phyloP scores from a whole-genome alignment of 2,888 invertebrate species.

The Neoscelio sp. region DNA sequence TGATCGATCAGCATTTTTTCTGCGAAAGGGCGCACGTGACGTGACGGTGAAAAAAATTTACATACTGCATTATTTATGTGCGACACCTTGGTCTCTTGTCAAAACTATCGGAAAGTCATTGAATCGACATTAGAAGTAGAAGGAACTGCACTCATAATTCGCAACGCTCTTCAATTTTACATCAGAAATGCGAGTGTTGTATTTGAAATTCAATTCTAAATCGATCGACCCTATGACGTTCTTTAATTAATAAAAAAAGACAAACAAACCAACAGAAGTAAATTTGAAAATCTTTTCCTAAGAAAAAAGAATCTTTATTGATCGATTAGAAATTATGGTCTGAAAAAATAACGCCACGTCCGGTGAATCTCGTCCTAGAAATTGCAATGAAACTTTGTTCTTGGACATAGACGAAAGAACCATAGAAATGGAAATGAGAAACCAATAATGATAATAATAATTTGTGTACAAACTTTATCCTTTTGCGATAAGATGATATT shows the following conservation, averaged over 20 bases:
- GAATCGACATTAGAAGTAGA: conserved; percentile 78
- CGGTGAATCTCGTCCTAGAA: too few species aligned
- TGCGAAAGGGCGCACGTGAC: conserved; percentile 76
- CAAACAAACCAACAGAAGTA: background rate
- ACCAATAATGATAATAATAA: too few species aligned
- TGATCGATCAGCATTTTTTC: conserved; percentile 67
- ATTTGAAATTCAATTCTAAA: background rate
- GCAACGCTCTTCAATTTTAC: conserved; percentile 47
- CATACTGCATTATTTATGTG: conserved; percentile 77
- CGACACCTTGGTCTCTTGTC: conserved; percentile 73
- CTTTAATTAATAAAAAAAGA: background rate
- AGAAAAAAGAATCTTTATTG: conserved; percentile 20
- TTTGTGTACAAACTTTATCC: too few species aligned
- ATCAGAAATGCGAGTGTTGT: too few species aligned
- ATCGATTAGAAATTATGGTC: too few species aligned
- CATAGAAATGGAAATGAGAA: too few species aligned
- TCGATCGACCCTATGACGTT: background rate
- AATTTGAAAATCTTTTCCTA: conserved; percentile 10
- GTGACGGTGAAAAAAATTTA: conserved; percentile 82
- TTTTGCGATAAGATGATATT: too few species aligned
- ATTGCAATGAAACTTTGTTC: background rate
- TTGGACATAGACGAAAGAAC: too few species aligned
- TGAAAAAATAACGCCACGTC: too few species aligned
- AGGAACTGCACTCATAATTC: conserved; percentile 40
- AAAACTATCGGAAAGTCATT: conserved; percentile 82